Percentiles rank a stretch among this genome's conserved stretches.
phyloP scores from a whole-genome alignment of 1,140 invertebrate species.

The Halotydeus destructor region DNA sequence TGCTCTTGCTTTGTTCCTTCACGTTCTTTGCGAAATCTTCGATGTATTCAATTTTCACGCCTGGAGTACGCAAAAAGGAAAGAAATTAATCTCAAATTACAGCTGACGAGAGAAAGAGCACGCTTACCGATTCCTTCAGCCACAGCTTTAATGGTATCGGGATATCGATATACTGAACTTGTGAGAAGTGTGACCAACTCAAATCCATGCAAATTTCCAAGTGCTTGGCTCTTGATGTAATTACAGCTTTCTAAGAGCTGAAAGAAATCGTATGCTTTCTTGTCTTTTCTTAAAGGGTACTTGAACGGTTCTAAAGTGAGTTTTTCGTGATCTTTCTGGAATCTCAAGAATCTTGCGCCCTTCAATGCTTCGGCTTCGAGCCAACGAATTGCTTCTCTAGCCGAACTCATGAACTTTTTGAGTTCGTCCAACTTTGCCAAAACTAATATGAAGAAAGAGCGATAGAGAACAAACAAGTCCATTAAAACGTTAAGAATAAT shows the following conservation, averaged over 20 bases:
- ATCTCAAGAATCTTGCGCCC: slow-evolving; percentile 35
- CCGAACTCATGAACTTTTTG: slow-evolving; percentile 48
- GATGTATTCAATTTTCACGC: too few species aligned
- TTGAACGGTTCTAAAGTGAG: slow-evolving; percentile 48
- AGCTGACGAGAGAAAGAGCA: too few species aligned
- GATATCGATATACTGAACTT: too few species aligned
- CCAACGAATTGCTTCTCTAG: slow-evolving; percentile 74
- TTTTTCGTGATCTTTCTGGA: slow-evolving; percentile 55
- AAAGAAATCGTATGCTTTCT: slow-evolving; percentile 40
- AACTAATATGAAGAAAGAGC: slow-evolving; percentile 35
- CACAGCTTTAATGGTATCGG: too few species aligned
- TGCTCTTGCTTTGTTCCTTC: too few species aligned
- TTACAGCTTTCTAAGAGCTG: slow-evolving; percentile 47
- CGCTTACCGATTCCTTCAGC: too few species aligned
- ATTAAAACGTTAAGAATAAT: slow-evolving; percentile 11
- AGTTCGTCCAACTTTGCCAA: slow-evolving; percentile 61
- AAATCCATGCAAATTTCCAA: too few species aligned
- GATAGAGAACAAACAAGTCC: slow-evolving; percentile 3
- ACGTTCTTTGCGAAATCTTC: too few species aligned
- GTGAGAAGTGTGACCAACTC: too few species aligned
- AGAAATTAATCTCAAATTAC: too few species aligned
- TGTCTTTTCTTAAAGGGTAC: slow-evolving; percentile 40
- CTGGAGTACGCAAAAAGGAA: too few species aligned
- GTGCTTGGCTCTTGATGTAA: too few species aligned
- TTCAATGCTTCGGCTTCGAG: slow-evolving; percentile 58